A percentile compares a stretch with the other conserved stretches of the same genome.
These are phyloP conservation scores for Onychostoma macrolepis DNA, from an alignment of 2,113 vertebrate species.

Conservation along the genomic window DNA sequence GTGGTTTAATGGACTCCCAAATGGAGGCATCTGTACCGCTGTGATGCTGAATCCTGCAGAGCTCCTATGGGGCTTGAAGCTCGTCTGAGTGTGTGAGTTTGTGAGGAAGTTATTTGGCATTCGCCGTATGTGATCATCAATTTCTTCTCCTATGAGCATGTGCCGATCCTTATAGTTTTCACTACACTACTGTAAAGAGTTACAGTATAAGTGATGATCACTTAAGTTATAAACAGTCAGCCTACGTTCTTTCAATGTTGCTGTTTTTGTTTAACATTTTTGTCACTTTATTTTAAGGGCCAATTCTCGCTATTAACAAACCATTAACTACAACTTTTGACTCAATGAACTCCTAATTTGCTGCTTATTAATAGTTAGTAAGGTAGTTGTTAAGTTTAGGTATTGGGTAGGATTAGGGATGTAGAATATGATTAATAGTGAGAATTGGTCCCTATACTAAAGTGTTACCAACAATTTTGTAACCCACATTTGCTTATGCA, in stretches of 20 bases:
- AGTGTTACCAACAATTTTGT: neutral
- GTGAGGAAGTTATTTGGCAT: neutral
- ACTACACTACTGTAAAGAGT: neutral
- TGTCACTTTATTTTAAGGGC: no score
- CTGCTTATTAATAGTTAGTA: no score
- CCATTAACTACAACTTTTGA: no score
- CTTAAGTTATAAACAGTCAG: neutral
- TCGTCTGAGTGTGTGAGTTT: constrained; percentile 19
- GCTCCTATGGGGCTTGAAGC: constrained; percentile 8
- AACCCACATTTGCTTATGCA: neutral
- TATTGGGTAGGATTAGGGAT: no score
- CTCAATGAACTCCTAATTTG: no score
- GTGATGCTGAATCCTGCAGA: neutral
- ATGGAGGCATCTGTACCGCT: neutral
- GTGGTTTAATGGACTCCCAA: constrained; percentile 30
- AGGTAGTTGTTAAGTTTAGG: no score
- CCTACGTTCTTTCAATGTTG: neutral
- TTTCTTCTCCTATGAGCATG: neutral
- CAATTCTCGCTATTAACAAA: no score
- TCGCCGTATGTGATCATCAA: constrained; percentile 1
- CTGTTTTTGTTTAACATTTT: neutral
- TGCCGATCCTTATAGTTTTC: neutral
- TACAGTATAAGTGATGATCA: neutral
- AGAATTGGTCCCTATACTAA: no score
- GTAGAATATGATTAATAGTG: no score